Conservation (phyloP, 2,888 invertebrate species). For the Ophion ventricosus region DNA sequence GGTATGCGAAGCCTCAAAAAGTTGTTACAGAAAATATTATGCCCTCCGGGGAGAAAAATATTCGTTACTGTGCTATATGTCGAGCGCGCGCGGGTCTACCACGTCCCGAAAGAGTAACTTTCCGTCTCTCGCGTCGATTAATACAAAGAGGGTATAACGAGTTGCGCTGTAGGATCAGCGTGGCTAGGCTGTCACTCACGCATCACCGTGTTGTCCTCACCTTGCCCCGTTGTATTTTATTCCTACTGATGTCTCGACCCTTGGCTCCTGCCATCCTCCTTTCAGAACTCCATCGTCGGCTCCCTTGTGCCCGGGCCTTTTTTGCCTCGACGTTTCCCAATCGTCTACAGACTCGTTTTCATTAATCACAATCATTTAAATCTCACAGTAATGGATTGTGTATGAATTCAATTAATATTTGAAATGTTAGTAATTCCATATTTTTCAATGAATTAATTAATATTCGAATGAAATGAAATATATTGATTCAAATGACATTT, state of each 20-base stretch:
- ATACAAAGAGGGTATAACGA: conserved; percentile 2
- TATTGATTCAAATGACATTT: too few species aligned
- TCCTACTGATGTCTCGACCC: background rate
- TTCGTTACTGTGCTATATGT: conserved; percentile 12
- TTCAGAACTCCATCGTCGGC: background rate
- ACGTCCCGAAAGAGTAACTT: background rate
- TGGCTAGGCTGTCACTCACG: conserved; percentile 55
- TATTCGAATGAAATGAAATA: too few species aligned
- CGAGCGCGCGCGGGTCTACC: background rate
- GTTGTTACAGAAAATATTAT: conserved; percentile 60
- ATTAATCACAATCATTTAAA: too few species aligned
- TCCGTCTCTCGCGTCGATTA: background rate
- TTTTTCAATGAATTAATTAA: too few species aligned
- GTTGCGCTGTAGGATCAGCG: conserved; percentile 8
- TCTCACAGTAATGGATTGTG: too few species aligned
- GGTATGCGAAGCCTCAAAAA: background rate
- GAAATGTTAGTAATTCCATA: too few species aligned
- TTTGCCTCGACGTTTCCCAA: background rate
- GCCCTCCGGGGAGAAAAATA: conserved; percentile 9
- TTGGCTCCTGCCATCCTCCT: background rate
- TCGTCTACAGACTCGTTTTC: background rate
- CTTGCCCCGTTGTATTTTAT: background rate
- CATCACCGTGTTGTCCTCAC: background rate
- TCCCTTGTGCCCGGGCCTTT: background rate
- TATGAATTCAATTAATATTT: too few species aligned